Conservation (phyloP, 2,888 invertebrate species). For the Rhimphoctona megacephalus region DNA sequence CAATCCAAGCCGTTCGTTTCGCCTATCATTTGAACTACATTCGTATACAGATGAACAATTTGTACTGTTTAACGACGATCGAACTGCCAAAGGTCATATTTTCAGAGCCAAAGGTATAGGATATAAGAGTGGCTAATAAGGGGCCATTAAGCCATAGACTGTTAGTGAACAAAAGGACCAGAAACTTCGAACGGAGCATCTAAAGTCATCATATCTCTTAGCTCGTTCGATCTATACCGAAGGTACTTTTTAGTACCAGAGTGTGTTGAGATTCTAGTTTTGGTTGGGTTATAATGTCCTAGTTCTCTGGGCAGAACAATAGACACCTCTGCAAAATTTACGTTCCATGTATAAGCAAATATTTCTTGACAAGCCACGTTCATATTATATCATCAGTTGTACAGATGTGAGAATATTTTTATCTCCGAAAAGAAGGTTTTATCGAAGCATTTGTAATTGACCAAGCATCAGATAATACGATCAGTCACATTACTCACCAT, state of each 20-base stretch:
- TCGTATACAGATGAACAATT: neutral
- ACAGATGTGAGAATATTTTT: constrained; percentile 6
- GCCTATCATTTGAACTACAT: constrained; percentile 15
- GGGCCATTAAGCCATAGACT: neutral
- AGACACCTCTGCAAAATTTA: neutral
- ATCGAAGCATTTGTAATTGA: constrained; percentile 29
- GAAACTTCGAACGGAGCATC: neutral
- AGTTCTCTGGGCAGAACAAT: neutral
- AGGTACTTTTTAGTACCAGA: neutral
- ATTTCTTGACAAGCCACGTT: neutral
- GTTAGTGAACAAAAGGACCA: neutral
- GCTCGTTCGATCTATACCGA: neutral
- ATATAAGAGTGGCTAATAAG: neutral
- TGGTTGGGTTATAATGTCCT: neutral
- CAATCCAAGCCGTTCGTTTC: constrained; percentile 44
- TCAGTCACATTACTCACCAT: constrained; percentile 28
- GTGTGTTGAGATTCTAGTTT: neutral
- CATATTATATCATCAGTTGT: neutral
- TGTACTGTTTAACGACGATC: neutral
- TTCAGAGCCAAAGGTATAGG: neutral
- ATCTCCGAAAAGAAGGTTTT: neutral
- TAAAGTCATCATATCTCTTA: neutral
- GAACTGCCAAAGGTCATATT: neutral
- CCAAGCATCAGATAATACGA: constrained; percentile 21
- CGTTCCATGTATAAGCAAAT: neutral